Percentiles rank a stretch among this genome's conserved stretches.
These are phyloP conservation scores for Tenthredo scrophulariae DNA, from an alignment of 2,888 invertebrate species.

Conservation along the genomic window DNA sequence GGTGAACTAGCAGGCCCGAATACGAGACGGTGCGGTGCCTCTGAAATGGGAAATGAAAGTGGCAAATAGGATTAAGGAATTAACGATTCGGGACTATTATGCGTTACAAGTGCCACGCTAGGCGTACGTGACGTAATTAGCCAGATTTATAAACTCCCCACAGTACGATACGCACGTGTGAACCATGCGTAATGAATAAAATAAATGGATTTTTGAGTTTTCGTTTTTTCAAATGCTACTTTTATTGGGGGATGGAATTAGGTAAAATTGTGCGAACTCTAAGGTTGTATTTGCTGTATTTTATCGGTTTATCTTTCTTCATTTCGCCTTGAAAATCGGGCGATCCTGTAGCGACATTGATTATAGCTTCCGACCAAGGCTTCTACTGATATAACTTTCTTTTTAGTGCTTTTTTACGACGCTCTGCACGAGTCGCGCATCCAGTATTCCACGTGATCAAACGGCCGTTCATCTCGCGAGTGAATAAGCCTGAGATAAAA, in stretches of 20 bases:
- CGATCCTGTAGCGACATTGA: neutral
- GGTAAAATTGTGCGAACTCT: too few species aligned
- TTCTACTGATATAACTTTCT: slow-evolving; percentile 15
- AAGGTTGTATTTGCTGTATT: too few species aligned
- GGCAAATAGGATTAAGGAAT: slow-evolving; percentile 71
- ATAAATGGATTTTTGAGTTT: neutral
- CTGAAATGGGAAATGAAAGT: slow-evolving; percentile 61
- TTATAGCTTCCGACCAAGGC: neutral
- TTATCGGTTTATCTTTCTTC: neutral
- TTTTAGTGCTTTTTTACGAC: slow-evolving; percentile 18
- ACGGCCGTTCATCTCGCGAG: slow-evolving; percentile 36
- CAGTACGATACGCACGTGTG: neutral
- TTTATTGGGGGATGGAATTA: too few species aligned
- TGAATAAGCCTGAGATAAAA: slow-evolving; percentile 37
- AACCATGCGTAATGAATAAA: neutral
- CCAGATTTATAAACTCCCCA: neutral
- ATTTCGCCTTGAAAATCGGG: slow-evolving; percentile 9
- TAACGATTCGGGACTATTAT: slow-evolving; percentile 70
- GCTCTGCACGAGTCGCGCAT: slow-evolving; percentile 6
- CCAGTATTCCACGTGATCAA: slow-evolving; percentile 26
- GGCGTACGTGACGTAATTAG: slow-evolving; percentile 8
- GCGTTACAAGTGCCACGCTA: neutral
- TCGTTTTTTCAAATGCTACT: too few species aligned
- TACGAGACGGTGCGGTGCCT: slow-evolving; percentile 28
- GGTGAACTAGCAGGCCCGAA: slow-evolving; percentile 21